Evolutionary conservation across 2,888 invertebrate species (phyloP).

Genomic region (Alloscopus bannaensis): DNA sequence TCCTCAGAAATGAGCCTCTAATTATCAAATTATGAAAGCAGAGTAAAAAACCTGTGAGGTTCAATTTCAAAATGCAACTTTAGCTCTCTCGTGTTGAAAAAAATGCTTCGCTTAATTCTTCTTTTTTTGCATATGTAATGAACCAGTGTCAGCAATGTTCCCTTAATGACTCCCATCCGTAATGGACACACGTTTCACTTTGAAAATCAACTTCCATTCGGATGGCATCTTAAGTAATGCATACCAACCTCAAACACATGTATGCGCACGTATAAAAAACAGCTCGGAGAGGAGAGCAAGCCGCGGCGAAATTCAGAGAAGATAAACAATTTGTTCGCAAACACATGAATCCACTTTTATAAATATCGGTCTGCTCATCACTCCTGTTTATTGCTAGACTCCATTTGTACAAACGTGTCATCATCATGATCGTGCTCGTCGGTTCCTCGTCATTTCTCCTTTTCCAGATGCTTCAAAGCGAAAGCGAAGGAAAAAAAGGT

Average conservation of each 20-base stretch:
- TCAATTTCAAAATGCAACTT: too few species aligned
- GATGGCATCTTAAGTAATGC: conserved; percentile 21
- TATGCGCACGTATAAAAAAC: neutral
- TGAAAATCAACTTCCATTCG: conserved; percentile 1
- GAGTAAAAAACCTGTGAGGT: too few species aligned
- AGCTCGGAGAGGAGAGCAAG: conserved; percentile 1
- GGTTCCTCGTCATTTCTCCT: conserved; percentile 24
- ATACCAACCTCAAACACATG: conserved; percentile 8
- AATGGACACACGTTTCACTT: neutral
- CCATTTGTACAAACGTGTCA: conserved; percentile 58
- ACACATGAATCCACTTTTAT: conserved; percentile 60
- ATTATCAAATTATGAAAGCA: too few species aligned
- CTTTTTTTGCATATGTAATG: neutral
- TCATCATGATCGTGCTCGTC: conserved; percentile 45
- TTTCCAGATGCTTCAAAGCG: conserved; percentile 40
- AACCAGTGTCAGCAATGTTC: neutral
- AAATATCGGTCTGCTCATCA: conserved; percentile 39
- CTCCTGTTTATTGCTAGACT: conserved; percentile 46
- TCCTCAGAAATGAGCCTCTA: too few species aligned
- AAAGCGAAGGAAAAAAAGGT: conserved; percentile 53
- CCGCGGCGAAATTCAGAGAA: conserved; percentile 27
- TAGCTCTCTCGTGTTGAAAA: too few species aligned
- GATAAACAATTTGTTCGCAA: conserved; percentile 59
- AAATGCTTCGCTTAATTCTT: too few species aligned
- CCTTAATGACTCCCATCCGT: neutral